Conservation (phyloP, 2,797 vertebrate species). For the Lepilemur septentrionalis region DNA sequence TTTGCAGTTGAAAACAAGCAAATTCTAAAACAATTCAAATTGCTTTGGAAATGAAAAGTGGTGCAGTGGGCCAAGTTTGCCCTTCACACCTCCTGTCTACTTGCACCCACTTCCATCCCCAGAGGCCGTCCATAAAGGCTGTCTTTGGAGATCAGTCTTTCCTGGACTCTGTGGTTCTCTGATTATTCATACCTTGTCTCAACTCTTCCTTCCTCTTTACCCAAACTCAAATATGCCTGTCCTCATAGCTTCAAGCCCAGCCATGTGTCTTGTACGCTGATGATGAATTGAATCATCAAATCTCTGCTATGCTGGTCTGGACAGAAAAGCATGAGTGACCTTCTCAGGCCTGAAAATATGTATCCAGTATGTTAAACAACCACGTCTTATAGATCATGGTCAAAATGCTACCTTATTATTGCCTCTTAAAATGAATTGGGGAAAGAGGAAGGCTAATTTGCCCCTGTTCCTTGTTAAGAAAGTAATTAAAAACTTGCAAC, state of each 20-base stretch:
- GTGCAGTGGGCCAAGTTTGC: neutral
- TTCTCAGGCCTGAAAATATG: neutral
- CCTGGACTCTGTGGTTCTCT: neutral
- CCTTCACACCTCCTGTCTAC: neutral
- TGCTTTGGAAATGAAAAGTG: neutral
- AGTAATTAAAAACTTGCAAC: neutral
- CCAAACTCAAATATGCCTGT: neutral
- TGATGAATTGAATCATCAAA: neutral
- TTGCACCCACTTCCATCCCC: neutral
- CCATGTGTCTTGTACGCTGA: neutral
- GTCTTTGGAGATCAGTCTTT: neutral
- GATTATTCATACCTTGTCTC: neutral
- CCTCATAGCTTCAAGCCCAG: neutral
- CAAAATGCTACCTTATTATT: neutral
- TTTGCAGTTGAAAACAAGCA: neutral
- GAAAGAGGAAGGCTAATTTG: neutral
- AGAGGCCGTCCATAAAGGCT: neutral
- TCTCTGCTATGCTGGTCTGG: neutral
- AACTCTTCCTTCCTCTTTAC: neutral
- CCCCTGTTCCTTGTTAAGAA: neutral
- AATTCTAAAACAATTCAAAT: too few relatives aligned
- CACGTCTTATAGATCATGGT: neutral
- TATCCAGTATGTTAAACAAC: neutral
- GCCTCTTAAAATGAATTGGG: neutral
- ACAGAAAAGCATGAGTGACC: neutral